Conservation (phyloP, 2,797 vertebrate species). For the Chelonia mydas region DNA sequence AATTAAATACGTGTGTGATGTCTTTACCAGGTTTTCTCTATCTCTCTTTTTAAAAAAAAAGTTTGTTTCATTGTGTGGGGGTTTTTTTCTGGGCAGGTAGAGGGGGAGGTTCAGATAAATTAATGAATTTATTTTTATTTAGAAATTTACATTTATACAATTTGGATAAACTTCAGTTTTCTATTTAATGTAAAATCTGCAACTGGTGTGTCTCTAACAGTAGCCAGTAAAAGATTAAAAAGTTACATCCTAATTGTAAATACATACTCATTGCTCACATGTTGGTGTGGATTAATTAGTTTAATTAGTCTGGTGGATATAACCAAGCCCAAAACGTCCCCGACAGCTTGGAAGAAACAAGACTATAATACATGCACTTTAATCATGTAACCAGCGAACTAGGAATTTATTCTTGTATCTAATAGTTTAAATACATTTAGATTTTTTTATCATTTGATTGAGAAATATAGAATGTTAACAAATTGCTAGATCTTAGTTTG, state of each 20-base stretch:
- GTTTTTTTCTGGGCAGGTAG: background rate
- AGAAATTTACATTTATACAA: constrained; percentile 64
- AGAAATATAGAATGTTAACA: background rate
- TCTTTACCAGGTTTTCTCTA: background rate
- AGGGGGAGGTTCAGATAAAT: background rate
- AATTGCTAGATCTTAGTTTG: background rate
- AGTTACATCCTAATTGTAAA: constrained; percentile 70
- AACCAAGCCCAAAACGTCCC: constrained; percentile 62
- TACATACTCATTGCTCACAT: constrained; percentile 61
- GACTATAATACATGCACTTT: constrained; percentile 3
- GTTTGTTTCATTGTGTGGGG: background rate
- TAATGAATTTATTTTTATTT: constrained; percentile 31
- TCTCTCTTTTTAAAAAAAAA: background rate
- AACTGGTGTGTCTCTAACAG: constrained; percentile 73
- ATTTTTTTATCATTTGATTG: background rate
- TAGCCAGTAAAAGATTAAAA: constrained; percentile 34
- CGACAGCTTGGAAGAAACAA: constrained; percentile 28
- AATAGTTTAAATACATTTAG: background rate
- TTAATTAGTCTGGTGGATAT: constrained; percentile 65
- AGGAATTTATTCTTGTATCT: background rate
- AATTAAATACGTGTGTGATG: background rate
- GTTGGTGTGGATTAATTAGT: constrained; percentile 64
- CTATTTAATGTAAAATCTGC: constrained; percentile 63
- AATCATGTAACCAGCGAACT: background rate
- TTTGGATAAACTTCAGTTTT: constrained; percentile 54